phyloP scores from a whole-genome alignment of 2,797 vertebrate genomes.

The Trematomus bernacchii region DNA sequence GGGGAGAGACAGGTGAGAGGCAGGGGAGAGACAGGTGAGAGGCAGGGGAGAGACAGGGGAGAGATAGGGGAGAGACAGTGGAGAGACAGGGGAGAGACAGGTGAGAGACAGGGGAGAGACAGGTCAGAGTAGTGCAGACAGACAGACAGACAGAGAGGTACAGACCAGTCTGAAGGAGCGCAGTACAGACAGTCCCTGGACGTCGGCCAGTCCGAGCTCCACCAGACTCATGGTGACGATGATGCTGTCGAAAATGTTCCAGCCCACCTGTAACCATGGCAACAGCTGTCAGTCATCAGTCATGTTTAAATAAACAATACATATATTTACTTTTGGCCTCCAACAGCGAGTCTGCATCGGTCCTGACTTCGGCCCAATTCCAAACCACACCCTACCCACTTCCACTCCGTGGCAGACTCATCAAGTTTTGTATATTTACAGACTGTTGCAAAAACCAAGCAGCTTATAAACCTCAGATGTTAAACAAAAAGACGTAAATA shows the following conservation, averaged over 20 bases:
- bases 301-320: no score
- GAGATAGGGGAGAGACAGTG: not conserved
- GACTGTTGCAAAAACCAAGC: no score
- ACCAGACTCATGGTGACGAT: conserved; percentile 96
- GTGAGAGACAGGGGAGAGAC: not conserved
- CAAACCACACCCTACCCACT: no score
- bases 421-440: no score
- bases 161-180: conserved; percentile 94
- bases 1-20: not conserved
- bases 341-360: no score
- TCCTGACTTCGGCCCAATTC: no score
- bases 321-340: no score
- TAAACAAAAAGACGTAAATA: no score
- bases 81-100: not conserved
- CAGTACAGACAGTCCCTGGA: conserved; percentile 93
- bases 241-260: conserved; percentile 98
- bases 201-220: conserved; percentile 91
- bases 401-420: no score
- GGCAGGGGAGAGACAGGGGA: no score
- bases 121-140: not conserved
- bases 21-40: not conserved
- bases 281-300: not conserved
- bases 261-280: conserved; percentile 89
- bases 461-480: no score
- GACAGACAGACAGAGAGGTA: not conserved